These are phyloP conservation scores for Clitarchus hookeri DNA, from an alignment of 2,888 invertebrate genomes.

Conservation along the genomic window DNA sequence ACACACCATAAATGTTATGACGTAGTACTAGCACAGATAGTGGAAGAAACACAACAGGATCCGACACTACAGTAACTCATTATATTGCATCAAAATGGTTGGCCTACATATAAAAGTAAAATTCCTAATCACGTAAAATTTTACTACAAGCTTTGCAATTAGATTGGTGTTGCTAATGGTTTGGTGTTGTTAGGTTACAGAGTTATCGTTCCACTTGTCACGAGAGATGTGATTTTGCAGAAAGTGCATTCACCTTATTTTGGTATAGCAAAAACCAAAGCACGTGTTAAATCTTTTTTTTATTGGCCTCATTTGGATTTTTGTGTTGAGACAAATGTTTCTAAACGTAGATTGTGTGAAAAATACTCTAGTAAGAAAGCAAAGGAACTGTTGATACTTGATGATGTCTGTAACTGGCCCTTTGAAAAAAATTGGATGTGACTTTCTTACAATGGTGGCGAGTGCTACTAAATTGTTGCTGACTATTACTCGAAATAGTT, in stretches of 20 bases:
- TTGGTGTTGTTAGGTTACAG: not conserved
- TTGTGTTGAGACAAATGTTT: no score
- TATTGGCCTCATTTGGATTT: no score
- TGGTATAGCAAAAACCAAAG: no score
- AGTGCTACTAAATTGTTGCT: not conserved
- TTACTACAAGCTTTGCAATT: not conserved
- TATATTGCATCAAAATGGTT: no score
- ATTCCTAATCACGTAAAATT: not conserved
- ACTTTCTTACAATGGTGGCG: not conserved
- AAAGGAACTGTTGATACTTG: not conserved
- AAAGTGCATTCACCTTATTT: no score
- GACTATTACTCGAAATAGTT: not conserved
- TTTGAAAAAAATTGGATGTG: not conserved
- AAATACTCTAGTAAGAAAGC: not conserved
- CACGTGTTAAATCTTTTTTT: no score
- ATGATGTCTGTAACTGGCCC: not conserved
- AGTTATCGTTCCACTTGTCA: no score
- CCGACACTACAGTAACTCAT: not conserved
- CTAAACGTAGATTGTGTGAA: no score
- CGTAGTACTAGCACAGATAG: not conserved
- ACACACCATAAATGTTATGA: not conserved
- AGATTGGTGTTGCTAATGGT: not conserved
- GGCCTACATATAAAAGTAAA: no score
- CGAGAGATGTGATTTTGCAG: no score
- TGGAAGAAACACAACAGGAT: not conserved